Conservation (phyloP, 1,140 invertebrate genomes). For the Drosophila arawakana region DNA sequence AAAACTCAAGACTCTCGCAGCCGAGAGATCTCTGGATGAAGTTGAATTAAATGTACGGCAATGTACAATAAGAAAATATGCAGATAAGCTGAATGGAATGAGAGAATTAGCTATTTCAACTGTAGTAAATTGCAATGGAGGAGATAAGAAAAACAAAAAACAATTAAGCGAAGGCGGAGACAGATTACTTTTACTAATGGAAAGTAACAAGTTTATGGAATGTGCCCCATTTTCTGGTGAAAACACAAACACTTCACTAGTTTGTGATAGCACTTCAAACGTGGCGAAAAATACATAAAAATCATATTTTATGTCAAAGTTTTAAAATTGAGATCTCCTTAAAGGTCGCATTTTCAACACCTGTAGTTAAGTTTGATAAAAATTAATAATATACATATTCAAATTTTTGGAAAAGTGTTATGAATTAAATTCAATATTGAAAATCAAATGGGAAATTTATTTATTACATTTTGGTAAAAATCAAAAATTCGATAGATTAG, state of each 20-base stretch:
- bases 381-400: no score
- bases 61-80: conserved; percentile 46
- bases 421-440: no score
- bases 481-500: no score
- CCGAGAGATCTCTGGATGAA: conserved; percentile 54
- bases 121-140: not conserved
- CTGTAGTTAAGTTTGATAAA: no score
- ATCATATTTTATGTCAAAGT: no score
- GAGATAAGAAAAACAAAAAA: not conserved
- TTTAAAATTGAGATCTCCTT: no score
- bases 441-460: no score
- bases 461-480: no score
- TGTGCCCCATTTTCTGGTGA: conserved; percentile 43
- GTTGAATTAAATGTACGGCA: conserved; percentile 54
- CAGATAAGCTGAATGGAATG: conserved; percentile 33
- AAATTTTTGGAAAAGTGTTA: no score
- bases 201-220: conserved; percentile 29
- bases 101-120: not conserved
- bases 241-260: conserved; percentile 40
- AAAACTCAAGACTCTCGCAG: conserved; percentile 46
- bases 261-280: conserved; percentile 22
- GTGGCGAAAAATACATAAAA: not conserved
- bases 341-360: no score
- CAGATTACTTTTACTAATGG: not conserved
- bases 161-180: not conserved